These are phyloP conservation scores for Eurypyga helias DNA, from an alignment of 2,113 vertebrate species.

Conservation along the genomic window DNA sequence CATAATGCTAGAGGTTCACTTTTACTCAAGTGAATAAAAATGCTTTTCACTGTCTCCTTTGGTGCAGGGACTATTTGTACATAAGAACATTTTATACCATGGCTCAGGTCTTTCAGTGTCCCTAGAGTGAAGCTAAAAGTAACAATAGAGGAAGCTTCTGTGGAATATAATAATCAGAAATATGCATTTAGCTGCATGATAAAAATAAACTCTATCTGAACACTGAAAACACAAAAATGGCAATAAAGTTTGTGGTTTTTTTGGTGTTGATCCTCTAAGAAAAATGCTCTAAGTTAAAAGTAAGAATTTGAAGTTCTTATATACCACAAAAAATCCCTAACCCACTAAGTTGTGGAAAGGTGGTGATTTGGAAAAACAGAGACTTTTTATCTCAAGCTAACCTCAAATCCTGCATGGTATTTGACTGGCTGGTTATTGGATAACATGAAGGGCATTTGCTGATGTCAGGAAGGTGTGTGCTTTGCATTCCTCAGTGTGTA, in stretches of 20 bases:
- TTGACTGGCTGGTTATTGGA: not conserved
- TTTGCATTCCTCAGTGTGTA: not conserved
- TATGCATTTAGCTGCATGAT: not conserved
- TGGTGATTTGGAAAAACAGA: not conserved
- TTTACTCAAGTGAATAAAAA: not conserved
- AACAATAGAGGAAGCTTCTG: not conserved
- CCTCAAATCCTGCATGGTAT: not conserved
- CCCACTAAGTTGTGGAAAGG: not conserved
- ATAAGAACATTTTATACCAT: not conserved
- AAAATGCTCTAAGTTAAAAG: not conserved
- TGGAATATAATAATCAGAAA: not conserved
- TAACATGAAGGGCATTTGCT: not conserved
- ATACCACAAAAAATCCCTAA: accelerated
- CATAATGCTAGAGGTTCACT: not conserved
- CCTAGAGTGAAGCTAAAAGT: not conserved
- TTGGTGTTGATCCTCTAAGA: not conserved
- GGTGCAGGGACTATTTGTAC: not conserved
- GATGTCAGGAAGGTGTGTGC: not conserved
- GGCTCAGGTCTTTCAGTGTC: not conserved
- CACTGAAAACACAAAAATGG: not conserved
- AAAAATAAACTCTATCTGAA: not conserved
- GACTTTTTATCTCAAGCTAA: not conserved
- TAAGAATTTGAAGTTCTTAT: not conserved
- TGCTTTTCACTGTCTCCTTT: not conserved
- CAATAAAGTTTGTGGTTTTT: not conserved